Evolutionary conservation across 2,888 invertebrate species (phyloP).

Genomic region (Dysmachus trigonus): DNA sequence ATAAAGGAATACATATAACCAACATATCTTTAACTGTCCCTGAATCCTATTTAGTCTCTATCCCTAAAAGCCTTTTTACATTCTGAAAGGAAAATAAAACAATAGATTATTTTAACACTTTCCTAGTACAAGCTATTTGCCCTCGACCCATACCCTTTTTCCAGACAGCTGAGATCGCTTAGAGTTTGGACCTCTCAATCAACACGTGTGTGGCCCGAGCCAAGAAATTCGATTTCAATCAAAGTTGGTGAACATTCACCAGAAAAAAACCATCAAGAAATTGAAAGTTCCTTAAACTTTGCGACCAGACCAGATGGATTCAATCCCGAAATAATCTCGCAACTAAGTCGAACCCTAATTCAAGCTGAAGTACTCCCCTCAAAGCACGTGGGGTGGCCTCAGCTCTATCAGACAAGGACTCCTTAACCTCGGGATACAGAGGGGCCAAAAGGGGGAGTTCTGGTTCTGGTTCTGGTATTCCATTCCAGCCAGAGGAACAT

Average conservation of each 20-base stretch:
- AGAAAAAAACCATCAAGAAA: neutral
- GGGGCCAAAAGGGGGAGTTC: neutral
- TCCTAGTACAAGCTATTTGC: neutral
- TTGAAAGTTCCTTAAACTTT: slow-evolving; percentile 39
- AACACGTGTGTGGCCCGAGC: slow-evolving; percentile 9
- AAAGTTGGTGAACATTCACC: slow-evolving; percentile 20
- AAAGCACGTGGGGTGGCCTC: neutral
- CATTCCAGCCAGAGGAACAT: neutral
- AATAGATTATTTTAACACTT: neutral
- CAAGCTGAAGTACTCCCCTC: slow-evolving; percentile 22
- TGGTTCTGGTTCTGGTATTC: neutral
- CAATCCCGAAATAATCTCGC: slow-evolving; percentile 26
- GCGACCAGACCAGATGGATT: neutral
- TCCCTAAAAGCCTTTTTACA: neutral
- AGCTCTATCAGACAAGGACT: neutral
- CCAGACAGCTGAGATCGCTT: neutral
- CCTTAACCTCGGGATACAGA: slow-evolving; percentile 21
- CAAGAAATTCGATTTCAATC: slow-evolving; percentile 28
- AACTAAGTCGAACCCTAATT: slow-evolving; percentile 41
- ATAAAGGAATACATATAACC: too few relatives aligned
- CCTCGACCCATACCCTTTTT: neutral
- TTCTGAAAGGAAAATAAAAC: neutral
- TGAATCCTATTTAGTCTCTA: too few relatives aligned
- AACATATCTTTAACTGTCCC: neutral
- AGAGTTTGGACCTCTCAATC: slow-evolving; percentile 3